These are phyloP conservation scores for Brachionus koreanus DNA, from an alignment of 1,140 invertebrate species.

Conservation along the genomic window DNA sequence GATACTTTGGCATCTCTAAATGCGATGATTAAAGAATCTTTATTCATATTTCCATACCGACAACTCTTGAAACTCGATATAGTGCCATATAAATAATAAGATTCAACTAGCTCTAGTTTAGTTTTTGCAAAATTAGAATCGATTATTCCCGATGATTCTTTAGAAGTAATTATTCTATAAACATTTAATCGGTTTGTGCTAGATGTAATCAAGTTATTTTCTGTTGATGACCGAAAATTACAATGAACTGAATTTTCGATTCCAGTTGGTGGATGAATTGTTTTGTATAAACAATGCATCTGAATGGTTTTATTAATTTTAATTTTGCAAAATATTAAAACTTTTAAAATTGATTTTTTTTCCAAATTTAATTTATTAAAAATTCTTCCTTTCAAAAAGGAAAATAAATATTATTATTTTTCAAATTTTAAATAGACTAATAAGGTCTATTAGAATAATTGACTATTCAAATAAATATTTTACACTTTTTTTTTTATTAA, in stretches of 20 bases:
- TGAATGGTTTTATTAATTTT: background rate
- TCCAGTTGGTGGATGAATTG: constrained; percentile 80
- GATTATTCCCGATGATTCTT: constrained; percentile 47
- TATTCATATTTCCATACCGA: constrained; percentile 45
- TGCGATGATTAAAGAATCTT: constrained; percentile 83
- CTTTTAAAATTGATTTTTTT: no score
- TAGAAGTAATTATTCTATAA: constrained; percentile 68
- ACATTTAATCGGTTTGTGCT: constrained; percentile 86
- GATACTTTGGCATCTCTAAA: constrained; percentile 89
- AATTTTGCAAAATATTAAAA: no score
- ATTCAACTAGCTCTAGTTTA: constrained; percentile 31
- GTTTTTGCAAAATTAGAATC: background rate
- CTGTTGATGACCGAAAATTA: constrained; percentile 82
- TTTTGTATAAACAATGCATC: constrained; percentile 90
- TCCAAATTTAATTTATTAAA: no score
- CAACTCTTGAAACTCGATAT: constrained; percentile 29
- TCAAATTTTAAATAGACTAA: background rate
- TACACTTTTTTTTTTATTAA: background rate
- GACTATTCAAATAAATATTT: background rate
- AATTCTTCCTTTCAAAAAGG: no score
- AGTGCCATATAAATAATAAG: constrained; percentile 19
- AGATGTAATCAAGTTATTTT: constrained; percentile 85
- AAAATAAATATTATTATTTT: background rate
- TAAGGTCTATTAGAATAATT: background rate
- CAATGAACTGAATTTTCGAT: constrained; percentile 89